phyloP scores from a whole-genome alignment of 2,113 vertebrate species.

The Corythaeola cristata region DNA sequence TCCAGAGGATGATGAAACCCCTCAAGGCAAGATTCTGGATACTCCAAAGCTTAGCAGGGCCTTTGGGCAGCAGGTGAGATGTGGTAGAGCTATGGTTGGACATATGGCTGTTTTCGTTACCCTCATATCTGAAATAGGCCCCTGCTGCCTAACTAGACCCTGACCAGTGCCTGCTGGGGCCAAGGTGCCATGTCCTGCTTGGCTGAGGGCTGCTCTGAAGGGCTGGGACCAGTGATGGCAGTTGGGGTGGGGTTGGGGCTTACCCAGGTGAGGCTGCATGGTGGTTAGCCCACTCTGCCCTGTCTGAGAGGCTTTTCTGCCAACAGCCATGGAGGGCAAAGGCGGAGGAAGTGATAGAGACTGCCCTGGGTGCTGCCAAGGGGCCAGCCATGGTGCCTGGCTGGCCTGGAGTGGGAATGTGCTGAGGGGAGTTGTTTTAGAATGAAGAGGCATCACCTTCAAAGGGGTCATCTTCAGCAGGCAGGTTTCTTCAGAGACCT shows the following conservation, averaged over 20 bases:
- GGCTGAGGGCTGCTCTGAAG: no score
- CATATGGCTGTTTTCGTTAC: fast-evolving
- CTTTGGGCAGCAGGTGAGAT: not conserved
- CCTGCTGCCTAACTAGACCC: not conserved
- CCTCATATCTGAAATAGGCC: not conserved
- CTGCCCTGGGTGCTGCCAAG: not conserved
- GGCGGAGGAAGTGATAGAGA: no score
- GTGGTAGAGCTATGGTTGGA: not conserved
- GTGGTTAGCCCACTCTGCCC: no score
- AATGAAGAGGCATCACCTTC: not conserved
- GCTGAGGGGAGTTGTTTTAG: not conserved
- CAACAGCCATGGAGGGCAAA: no score
- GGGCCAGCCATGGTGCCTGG: fast-evolving
- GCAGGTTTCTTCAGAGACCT: not conserved
- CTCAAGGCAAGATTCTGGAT: not conserved
- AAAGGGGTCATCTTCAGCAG: not conserved
- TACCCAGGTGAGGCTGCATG: no score
- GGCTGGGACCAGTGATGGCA: no score
- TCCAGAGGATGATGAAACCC: not conserved
- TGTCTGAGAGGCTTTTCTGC: no score
- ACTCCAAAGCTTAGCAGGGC: not conserved
- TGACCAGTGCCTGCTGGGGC: no score
- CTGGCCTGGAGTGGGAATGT: no score
- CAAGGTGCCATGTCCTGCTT: no score
- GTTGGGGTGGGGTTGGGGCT: no score